Evolutionary conservation across 2,888 invertebrate species (phyloP).

Genomic region (Icerya purchasi): DNA sequence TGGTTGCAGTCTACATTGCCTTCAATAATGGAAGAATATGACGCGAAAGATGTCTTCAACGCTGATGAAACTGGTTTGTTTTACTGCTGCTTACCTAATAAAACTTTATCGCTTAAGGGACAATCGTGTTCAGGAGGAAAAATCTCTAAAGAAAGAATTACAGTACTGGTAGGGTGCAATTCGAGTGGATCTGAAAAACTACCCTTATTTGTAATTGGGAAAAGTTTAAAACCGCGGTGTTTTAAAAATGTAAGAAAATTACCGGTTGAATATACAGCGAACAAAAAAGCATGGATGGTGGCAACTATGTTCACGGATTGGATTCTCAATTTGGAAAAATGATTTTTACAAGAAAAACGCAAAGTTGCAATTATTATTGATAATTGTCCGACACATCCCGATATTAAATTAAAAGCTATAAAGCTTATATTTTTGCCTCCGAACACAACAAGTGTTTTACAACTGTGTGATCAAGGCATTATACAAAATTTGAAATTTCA

Average conservation of each 20-base stretch:
- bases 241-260: constrained; percentile 18
- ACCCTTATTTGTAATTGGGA: constrained; percentile 21
- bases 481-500: neutral
- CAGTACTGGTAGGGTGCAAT: constrained; percentile 14
- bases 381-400: neutral
- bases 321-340: constrained; percentile 2
- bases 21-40: constrained; percentile 17
- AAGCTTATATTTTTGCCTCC: neutral
- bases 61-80: constrained; percentile 21
- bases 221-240: constrained; percentile 22
- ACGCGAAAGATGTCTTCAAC: constrained; percentile 20
- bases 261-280: constrained; percentile 21
- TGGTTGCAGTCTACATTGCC: constrained; percentile 15
- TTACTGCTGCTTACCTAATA: constrained; percentile 20
- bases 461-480: neutral
- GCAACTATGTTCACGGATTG: constrained; percentile 6
- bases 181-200: constrained; percentile 20
- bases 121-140: constrained; percentile 23
- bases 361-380: neutral
- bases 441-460: neutral
- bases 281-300: constrained; percentile 18
- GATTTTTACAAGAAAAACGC: neutral
- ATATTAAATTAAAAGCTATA: too few relatives aligned
- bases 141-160: constrained; percentile 20
- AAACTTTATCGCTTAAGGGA: constrained; percentile 20